Conservation (phyloP, 2,797 vertebrate genomes). For the Eulemur mongoz region DNA sequence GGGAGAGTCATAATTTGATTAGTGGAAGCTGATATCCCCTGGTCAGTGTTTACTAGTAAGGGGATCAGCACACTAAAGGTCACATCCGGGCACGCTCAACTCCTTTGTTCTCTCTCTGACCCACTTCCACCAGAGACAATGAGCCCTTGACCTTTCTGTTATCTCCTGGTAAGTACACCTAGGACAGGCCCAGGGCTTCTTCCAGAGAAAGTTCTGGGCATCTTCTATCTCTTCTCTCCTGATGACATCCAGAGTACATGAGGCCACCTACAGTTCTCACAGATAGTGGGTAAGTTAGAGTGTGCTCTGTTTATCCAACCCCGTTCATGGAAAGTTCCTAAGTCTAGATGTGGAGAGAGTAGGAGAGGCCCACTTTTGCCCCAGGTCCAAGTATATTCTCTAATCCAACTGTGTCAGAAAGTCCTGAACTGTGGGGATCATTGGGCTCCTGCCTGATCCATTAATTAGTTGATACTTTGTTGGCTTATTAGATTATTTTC, state of each 20-base stretch:
- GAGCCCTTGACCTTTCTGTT: neutral
- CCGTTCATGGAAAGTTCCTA: neutral
- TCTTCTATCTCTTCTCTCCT: neutral
- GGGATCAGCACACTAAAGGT: neutral
- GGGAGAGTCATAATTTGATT: neutral
- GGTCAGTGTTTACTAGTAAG: neutral
- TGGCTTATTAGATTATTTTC: neutral
- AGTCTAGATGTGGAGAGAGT: neutral
- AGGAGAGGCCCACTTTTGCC: neutral
- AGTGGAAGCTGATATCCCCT: neutral
- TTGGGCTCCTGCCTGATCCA: neutral
- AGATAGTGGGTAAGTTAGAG: neutral
- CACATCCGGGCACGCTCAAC: neutral
- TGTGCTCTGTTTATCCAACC: neutral
- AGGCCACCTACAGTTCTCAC: neutral
- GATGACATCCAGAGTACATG: neutral
- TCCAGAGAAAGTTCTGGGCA: neutral
- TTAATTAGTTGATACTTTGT: neutral
- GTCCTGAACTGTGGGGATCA: neutral
- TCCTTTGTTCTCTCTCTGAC: neutral
- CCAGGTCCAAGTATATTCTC: neutral
- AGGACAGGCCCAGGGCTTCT: neutral
- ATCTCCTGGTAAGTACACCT: neutral
- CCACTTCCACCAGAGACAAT: neutral
- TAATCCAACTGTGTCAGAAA: neutral